phyloP scores from a whole-genome alignment of 2,113 vertebrate genomes.

The Passer domesticus region DNA sequence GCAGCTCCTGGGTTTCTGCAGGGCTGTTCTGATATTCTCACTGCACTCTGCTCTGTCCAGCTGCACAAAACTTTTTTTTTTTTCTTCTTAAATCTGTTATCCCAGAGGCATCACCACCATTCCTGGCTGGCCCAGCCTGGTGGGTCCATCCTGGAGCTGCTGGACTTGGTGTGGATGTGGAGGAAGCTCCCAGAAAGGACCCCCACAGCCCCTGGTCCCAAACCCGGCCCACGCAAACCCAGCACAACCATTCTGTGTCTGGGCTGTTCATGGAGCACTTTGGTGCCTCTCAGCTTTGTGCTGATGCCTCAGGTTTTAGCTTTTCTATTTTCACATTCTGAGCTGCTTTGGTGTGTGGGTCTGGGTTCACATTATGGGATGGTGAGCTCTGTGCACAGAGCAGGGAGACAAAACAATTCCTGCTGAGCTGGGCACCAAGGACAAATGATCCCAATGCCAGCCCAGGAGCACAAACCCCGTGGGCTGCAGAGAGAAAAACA shows the following conservation, averaged over 20 bases:
- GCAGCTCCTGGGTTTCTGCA: not conserved
- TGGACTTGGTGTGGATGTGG: not conserved
- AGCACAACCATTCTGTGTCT: not conserved
- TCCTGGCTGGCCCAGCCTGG: not conserved
- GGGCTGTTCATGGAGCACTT: no score
- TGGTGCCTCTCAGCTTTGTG: not conserved
- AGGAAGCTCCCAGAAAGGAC: not conserved
- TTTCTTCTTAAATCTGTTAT: rapidly evolving
- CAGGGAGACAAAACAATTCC: no score
- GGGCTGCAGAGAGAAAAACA: no score
- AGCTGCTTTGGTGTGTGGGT: not conserved
- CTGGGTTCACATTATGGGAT: not conserved
- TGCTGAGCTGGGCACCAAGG: no score
- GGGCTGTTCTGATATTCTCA: not conserved
- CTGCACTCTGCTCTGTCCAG: not conserved
- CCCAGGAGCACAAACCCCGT: no score
- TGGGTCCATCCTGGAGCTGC: not conserved
- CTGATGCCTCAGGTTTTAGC: not conserved
- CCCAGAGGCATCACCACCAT: not conserved
- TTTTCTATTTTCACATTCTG: not conserved
- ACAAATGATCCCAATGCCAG: no score
- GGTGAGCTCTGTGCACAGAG: no score
- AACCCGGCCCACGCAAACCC: not conserved
- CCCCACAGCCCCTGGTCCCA: rapidly evolving
- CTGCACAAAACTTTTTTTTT: not conserved